Conservation (phyloP, 1,140 invertebrate species). For the Protaetia brevitarsis region DNA sequence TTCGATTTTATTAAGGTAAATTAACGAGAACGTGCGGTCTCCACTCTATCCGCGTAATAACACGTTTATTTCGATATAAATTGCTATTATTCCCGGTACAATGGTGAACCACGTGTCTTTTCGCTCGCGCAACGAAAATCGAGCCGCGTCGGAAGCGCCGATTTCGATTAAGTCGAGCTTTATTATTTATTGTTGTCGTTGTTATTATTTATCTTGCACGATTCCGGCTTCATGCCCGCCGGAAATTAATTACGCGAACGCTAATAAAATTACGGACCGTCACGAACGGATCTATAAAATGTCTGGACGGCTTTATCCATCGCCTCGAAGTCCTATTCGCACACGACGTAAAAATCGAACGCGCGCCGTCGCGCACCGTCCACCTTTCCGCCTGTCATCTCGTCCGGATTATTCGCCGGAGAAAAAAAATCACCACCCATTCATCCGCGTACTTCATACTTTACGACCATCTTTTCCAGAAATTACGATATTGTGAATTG, state of each 20-base stretch:
- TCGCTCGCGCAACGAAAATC: too few relatives aligned
- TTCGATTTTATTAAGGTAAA: constrained; percentile 5
- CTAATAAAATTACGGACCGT: neutral
- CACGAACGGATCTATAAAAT: constrained; percentile 7
- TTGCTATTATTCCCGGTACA: too few relatives aligned
- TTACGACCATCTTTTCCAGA: constrained; percentile 18
- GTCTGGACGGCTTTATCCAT: neutral
- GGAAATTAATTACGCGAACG: constrained; percentile 7
- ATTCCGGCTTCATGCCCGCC: neutral
- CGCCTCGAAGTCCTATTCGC: neutral
- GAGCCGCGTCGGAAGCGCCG: neutral
- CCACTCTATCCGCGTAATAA: too few relatives aligned
- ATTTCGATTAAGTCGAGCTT: neutral
- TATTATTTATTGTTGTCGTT: neutral
- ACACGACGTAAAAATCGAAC: neutral
- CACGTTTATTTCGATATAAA: too few relatives aligned
- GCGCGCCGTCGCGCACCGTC: neutral
- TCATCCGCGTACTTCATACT: neutral
- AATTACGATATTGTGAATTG: constrained; percentile 42
- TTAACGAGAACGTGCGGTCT: too few relatives aligned
- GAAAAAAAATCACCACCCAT: neutral
- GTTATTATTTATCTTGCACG: neutral
- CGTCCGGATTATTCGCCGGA: neutral
- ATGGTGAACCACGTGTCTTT: too few relatives aligned
- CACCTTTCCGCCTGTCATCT: too few relatives aligned